These are phyloP conservation scores for Sebastes trivittatus DNA, from an alignment of 2,797 vertebrate genomes.

Conservation along the genomic window DNA sequence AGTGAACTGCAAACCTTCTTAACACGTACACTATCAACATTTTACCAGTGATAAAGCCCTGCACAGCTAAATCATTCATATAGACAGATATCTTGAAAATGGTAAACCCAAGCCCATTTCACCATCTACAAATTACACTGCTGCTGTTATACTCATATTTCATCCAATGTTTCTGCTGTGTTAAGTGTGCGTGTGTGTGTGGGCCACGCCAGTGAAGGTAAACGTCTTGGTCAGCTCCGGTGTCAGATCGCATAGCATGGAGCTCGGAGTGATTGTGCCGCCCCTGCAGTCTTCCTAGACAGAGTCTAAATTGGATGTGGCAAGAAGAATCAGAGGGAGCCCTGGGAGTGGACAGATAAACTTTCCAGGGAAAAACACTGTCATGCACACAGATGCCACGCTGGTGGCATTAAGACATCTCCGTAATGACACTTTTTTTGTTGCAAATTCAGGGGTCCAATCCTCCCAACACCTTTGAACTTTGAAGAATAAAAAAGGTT, in stretches of 20 bases:
- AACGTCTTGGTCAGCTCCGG: conserved; percentile 30
- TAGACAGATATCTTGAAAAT: not conserved
- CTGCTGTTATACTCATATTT: not conserved
- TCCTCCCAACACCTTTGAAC: not conserved
- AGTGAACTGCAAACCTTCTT: too few species aligned
- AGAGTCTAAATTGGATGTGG: conserved; percentile 62
- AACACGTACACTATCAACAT: not conserved
- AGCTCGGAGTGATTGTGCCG: conserved; percentile 43
- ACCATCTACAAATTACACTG: not conserved
- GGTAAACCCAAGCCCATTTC: not conserved
- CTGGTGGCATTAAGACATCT: conserved; percentile 43
- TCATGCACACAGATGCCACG: conserved; percentile 17
- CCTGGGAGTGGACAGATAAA: conserved; percentile 49
- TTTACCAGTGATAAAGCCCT: not conserved
- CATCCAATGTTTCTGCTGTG: not conserved
- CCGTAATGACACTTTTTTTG: not conserved
- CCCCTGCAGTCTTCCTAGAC: conserved; percentile 46
- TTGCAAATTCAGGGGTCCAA: not conserved
- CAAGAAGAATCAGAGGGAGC: conserved; percentile 46
- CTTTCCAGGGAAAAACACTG: conserved; percentile 41
- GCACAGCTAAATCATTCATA: not conserved
- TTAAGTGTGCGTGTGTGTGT: not conserved
- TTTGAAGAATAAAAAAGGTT: conserved; percentile 15
- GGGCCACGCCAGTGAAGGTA: conserved; percentile 13
- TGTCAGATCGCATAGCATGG: conserved; percentile 32